phyloP scores from a whole-genome alignment of 92 coral and sea anemone species.

The Muricea muricata region DNA sequence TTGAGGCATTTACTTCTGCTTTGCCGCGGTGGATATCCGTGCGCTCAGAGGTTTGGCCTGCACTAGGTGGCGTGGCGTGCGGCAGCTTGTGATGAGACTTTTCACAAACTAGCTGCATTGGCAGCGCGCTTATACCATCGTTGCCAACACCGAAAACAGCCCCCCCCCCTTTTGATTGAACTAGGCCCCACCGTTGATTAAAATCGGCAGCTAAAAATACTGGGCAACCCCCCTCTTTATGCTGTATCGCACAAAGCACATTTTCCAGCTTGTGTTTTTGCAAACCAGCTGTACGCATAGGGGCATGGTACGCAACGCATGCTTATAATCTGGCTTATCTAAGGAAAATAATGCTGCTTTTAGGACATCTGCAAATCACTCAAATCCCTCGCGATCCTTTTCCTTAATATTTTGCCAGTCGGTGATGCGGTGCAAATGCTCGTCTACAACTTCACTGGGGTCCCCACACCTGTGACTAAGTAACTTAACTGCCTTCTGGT shows the following conservation, averaged over 20 bases:
- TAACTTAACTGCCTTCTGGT: conserved; percentile 51
- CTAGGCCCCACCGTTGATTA: conserved; percentile 38
- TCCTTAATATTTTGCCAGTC: conserved; percentile 47
- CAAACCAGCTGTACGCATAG: conserved; percentile 40
- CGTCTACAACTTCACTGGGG: conserved; percentile 67
- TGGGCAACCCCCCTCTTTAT: conserved; percentile 40
- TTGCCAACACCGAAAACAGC: conserved; percentile 30
- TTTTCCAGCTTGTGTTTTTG: conserved; percentile 28
- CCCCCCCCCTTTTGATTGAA: conserved; percentile 15
- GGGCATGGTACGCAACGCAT: conserved; percentile 44
- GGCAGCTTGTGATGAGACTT: neutral
- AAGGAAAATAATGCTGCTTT: conserved; percentile 67
- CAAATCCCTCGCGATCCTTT: conserved; percentile 52
- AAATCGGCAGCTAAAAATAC: conserved; percentile 32
- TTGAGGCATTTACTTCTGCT: conserved; percentile 37
- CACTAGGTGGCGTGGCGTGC: neutral
- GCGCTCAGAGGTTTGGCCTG: neutral
- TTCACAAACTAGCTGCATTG: neutral
- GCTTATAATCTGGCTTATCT: conserved; percentile 52
- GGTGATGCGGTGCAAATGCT: conserved; percentile 52
- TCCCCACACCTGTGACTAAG: conserved; percentile 60
- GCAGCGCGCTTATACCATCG: conserved; percentile 36
- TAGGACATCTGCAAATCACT: conserved; percentile 54
- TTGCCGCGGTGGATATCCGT: conserved; percentile 50
- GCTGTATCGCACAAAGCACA: conserved; percentile 17